phyloP scores from a whole-genome alignment of 1,140 invertebrate genomes.

The Megalopta genalis region DNA sequence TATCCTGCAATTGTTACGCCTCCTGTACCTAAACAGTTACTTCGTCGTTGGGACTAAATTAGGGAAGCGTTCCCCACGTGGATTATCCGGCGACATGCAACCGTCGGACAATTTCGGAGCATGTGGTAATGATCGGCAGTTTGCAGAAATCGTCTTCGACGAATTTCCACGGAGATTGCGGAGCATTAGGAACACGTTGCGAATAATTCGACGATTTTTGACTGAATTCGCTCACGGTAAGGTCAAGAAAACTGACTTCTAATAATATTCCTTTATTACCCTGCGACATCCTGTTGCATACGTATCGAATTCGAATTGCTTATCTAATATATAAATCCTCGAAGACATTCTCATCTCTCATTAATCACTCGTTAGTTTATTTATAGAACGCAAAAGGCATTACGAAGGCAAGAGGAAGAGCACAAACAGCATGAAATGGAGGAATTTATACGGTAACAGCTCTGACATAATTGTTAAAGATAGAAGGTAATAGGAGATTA shows the following conservation, averaged over 20 bases:
- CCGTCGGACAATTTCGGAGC: conserved; percentile 10
- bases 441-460: too few relatives aligned
- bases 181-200: not conserved
- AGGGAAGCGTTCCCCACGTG: conserved; percentile 49
- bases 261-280: too few relatives aligned
- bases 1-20: conserved; percentile 30
- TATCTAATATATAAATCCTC: too few relatives aligned
- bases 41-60: conserved; percentile 35
- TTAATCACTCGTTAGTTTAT: too few relatives aligned
- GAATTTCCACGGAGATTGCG: not conserved
- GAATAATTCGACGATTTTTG: not conserved
- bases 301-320: too few relatives aligned
- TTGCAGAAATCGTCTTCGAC: not conserved
- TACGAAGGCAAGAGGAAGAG: too few relatives aligned
- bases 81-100: conserved; percentile 57
- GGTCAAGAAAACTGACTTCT: not conserved
- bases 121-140: conserved; percentile 33
- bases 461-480: too few relatives aligned
- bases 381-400: too few relatives aligned
- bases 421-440: too few relatives aligned
- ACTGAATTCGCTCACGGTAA: not conserved
- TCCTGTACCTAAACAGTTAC: conserved; percentile 20
- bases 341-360: too few relatives aligned
- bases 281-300: too few relatives aligned
- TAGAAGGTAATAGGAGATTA: too few relatives aligned